Evolutionary conservation across 2,797 vertebrate genomes (phyloP).

Genomic region (Phrynocephalus forsythii): DNA sequence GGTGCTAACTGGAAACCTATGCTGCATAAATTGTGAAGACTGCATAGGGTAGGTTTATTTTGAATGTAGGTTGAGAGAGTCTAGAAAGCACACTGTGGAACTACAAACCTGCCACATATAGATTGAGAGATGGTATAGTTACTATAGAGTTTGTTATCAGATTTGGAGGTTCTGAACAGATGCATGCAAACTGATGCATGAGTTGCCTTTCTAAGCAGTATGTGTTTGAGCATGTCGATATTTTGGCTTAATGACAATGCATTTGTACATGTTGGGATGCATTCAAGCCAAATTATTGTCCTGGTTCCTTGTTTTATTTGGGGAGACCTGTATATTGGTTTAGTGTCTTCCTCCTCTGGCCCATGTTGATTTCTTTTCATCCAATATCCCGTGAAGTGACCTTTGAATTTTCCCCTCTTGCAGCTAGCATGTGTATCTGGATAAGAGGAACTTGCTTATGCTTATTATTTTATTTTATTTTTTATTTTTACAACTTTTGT

Average conservation of each 20-base stretch:
- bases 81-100: no score
- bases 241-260: slow-evolving; percentile 41
- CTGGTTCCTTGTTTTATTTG: not conserved
- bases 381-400: slow-evolving; percentile 82
- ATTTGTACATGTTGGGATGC: slow-evolving; percentile 61
- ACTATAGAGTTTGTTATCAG: not conserved
- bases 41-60: not conserved
- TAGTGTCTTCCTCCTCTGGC: slow-evolving; percentile 58
- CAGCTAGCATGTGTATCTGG: slow-evolving; percentile 62
- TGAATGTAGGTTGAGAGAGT: not conserved
- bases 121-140: not conserved
- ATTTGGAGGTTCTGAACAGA: not conserved
- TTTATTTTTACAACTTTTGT: no score
- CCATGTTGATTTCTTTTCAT: slow-evolving; percentile 67
- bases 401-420: slow-evolving; percentile 80
- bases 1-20: not conserved
- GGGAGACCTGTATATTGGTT: fast-evolving
- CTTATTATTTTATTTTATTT: no score
- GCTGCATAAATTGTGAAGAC: not conserved
- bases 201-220: not conserved
- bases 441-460: slow-evolving; percentile 67
- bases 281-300: slow-evolving; percentile 49
- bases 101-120: not conserved
- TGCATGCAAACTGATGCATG: not conserved
- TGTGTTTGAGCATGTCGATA: not conserved